These are phyloP conservation scores for Hypselothyrea guttata DNA, from an alignment of 2,888 invertebrate genomes.

Conservation along the genomic window DNA sequence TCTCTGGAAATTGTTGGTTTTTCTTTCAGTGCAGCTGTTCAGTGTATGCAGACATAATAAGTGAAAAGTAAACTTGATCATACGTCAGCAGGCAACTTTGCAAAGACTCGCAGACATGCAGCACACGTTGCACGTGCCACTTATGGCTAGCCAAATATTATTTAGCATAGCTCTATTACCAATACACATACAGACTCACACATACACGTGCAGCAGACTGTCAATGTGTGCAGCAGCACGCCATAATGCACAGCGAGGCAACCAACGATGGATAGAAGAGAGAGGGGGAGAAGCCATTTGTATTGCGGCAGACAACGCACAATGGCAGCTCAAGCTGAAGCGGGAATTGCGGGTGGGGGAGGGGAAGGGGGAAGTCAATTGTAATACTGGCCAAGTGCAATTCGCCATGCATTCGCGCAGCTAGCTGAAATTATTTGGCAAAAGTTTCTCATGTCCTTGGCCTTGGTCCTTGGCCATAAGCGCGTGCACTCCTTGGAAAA, in stretches of 20 bases:
- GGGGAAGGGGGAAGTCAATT: conserved; percentile 18
- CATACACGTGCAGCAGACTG: conserved; percentile 3
- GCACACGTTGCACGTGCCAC: conserved; percentile 43
- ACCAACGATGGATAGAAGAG: too few relatives aligned
- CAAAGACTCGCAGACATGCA: conserved; percentile 27
- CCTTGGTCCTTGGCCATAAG: conserved; percentile 49
- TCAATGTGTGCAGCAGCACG: conserved; percentile 25
- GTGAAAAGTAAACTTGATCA: conserved; percentile 39
- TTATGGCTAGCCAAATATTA: conserved; percentile 58
- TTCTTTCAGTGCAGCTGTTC: conserved; percentile 2
- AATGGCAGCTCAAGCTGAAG: conserved; percentile 6
- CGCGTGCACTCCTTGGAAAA: conserved; percentile 17
- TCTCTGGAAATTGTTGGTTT: too few relatives aligned
- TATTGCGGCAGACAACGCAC: conserved; percentile 44
- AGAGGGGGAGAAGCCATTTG: conserved; percentile 13
- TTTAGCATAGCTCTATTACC: conserved; percentile 18
- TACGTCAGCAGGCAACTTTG: conserved; percentile 50
- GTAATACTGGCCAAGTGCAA: conserved; percentile 21
- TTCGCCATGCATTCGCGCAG: neutral
- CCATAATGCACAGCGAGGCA: conserved; percentile 68
- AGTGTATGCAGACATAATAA: conserved; percentile 37
- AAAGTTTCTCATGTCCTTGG: conserved; percentile 63
- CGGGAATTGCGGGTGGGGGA: neutral
- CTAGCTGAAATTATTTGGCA: conserved; percentile 46
- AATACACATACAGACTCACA: conserved; percentile 3